Evolutionary conservation across 2,797 vertebrate genomes (phyloP).

Genomic region (Tenualosa thibaudeaui): DNA sequence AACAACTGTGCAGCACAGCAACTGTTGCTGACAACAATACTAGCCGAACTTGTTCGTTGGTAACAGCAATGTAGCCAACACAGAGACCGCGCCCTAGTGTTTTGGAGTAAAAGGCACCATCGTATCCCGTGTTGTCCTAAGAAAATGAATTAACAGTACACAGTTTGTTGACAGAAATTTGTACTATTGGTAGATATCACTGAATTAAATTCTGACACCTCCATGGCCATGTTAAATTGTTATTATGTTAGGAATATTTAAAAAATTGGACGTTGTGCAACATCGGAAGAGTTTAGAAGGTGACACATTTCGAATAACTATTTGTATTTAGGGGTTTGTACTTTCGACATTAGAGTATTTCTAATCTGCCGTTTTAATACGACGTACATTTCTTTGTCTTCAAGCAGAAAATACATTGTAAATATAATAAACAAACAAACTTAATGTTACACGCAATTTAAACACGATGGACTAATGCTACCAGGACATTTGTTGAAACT

Average conservation of each 20-base stretch:
- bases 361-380: background rate
- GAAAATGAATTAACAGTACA: background rate
- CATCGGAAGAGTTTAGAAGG: background rate
- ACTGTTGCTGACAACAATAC: constrained; percentile 52
- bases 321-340: background rate
- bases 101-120: background rate
- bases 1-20: constrained; percentile 28
- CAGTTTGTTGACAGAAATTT: background rate
- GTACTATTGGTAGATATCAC: background rate
- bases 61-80: background rate
- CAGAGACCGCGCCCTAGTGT: background rate
- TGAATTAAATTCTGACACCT: background rate
- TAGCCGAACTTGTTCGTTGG: constrained; percentile 16
- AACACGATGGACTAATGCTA: background rate
- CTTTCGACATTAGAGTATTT: background rate
- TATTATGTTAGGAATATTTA: background rate
- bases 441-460: background rate
- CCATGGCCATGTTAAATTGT: background rate
- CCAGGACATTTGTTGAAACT: constrained; percentile 33
- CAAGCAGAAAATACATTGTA: background rate
- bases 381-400: background rate
- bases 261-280: background rate
- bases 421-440: background rate
- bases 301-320: background rate
- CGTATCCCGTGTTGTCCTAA: background rate